Conservation (phyloP, 1,140 invertebrate species). For the Drosophila sturtevanti region DNA sequence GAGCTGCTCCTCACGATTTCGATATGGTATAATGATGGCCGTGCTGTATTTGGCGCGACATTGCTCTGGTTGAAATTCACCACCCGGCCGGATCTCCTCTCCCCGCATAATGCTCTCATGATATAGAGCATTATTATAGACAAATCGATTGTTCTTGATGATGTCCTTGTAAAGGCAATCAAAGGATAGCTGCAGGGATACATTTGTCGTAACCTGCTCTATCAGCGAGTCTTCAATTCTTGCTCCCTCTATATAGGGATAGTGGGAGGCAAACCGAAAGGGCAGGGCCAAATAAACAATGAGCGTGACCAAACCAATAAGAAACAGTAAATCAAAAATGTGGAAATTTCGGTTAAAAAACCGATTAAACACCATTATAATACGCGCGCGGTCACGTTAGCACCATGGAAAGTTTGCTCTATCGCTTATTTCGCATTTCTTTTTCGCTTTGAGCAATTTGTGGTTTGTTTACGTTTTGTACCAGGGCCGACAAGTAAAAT, state of each 20-base stretch:
- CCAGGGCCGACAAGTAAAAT: no score
- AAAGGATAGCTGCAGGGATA: constrained; percentile 52
- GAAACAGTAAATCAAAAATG: constrained; percentile 53
- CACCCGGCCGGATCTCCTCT: constrained; percentile 64
- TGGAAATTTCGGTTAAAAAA: constrained; percentile 57
- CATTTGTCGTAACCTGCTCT: constrained; percentile 58
- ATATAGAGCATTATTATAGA: constrained; percentile 59
- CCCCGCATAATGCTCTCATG: constrained; percentile 49
- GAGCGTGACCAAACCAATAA: constrained; percentile 46
- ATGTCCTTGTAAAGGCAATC: constrained; percentile 73
- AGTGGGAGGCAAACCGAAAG: constrained; percentile 76
- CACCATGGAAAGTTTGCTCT: background rate
- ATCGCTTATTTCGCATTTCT: background rate
- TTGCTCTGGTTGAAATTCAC: constrained; percentile 84
- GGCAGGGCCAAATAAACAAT: constrained; percentile 69
- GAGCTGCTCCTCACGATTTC: constrained; percentile 92
- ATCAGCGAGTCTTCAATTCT: constrained; percentile 58
- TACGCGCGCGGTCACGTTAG: constrained; percentile 7
- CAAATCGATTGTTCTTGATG: constrained; percentile 60
- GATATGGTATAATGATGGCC: constrained; percentile 94
- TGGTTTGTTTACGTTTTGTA: no score
- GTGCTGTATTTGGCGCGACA: constrained; percentile 91
- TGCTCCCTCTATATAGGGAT: constrained; percentile 63
- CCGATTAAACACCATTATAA: constrained; percentile 59
- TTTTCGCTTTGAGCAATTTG: no score